Evolutionary conservation across 2,797 vertebrate species (phyloP), one percentile per base, ranked within the genome.

Genomic region (Decapterus maruadsi): DNA sequence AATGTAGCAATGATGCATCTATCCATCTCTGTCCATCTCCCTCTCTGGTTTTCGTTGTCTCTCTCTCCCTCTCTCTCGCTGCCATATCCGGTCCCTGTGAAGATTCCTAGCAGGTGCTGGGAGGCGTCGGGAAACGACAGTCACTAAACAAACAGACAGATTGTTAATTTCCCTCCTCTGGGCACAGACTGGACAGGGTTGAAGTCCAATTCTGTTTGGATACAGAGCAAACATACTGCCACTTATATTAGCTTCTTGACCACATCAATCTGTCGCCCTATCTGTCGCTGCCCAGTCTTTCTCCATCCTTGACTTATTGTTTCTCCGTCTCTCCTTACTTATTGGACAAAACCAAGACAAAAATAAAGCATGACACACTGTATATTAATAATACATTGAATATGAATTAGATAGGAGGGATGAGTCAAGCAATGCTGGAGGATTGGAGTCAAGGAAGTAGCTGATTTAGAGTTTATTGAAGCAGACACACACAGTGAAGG

Each of bases 131-230:
- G 80, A 85, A 85, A 74, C 20, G 17, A 65, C 56, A 36, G 72
- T 81, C 83, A 76, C 82, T 79, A 89, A 93, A 86, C 48, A 46
- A 90, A 85, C 59, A 77, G 78, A 82, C 80, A 83, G 80, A 88
- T 81, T 91, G 83, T 84, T 90, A 83, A 91, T 91, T 82, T 89
- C 78, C 81, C 67, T 84, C 84, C 76, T 71, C 75, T 73, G 61
- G 71, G 78, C 68, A n/a, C 57, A 65, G 72, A 48, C 76, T 51
- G 78, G 46, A 54, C 42, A 19, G 72, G 62, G 78, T 77, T 83
- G 75, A 79, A 80, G 76, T 86, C 75, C 68, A 79, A 63, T 83
- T 87, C 70, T 77, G 82, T 82, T 81, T 83, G 75, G 66, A 80
- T 61, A 82, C 61, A 8, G 51, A 61, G 55, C 56, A 64, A 84